Conservation (phyloP, 2,113 vertebrate genomes). For the Vimba vimba region DNA sequence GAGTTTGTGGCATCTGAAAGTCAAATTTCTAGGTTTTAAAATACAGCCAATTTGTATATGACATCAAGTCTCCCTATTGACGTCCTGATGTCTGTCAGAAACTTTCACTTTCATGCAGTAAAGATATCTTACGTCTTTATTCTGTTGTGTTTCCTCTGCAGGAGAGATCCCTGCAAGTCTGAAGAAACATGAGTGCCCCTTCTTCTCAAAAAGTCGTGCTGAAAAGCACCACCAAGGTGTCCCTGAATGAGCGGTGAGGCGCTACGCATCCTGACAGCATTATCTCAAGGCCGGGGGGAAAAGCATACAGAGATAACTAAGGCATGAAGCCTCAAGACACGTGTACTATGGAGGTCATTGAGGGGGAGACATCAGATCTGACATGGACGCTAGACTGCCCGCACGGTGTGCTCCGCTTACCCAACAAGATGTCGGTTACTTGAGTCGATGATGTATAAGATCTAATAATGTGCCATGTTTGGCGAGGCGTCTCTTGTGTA, state of each 20-base stretch:
- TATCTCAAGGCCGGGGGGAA: slow-evolving; percentile 68
- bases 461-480: not conserved
- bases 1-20: not conserved
- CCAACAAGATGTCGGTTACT: slow-evolving; percentile 42
- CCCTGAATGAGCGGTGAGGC: slow-evolving; percentile 99
- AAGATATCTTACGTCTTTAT: not conserved
- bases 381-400: slow-evolving; percentile 64
- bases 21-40: not conserved
- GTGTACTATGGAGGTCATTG: slow-evolving; percentile 64
- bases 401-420: slow-evolving; percentile 69
- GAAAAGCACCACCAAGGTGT: slow-evolving; percentile 99
- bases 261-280: slow-evolving; percentile 78
- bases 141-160: not conserved
- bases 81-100: not conserved
- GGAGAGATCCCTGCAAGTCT: slow-evolving; percentile 57
- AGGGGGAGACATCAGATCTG: slow-evolving; percentile 63
- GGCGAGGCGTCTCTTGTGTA: slow-evolving; percentile 54
- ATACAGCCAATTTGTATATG: not conserved
- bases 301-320: slow-evolving; percentile 63
- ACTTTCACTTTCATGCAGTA: not conserved
- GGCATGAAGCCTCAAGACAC: slow-evolving; percentile 64
- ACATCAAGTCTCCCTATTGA: not conserved
- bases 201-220: slow-evolving; percentile 98
- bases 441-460: not conserved
- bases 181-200: slow-evolving; percentile 89